Percentiles rank a stretch among this genome's conserved stretches.
These are phyloP conservation scores for Echinarachnius parma DNA, from an alignment of 53 echinoderm and acorn worm genomes.

Conservation along the genomic window DNA sequence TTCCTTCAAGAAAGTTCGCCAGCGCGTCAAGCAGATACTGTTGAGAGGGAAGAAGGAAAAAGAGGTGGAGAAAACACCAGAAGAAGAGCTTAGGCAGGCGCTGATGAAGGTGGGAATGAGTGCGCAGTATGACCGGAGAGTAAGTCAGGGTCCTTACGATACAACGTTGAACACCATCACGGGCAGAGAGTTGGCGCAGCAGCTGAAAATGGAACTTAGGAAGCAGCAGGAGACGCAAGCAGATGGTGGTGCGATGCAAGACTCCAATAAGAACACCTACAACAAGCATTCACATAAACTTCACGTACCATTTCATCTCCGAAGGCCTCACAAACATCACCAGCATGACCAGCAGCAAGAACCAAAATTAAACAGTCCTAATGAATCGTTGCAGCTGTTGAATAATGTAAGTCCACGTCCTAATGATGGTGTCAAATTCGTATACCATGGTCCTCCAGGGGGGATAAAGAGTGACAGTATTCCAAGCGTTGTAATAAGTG, in stretches of 20 bases:
- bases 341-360: not conserved
- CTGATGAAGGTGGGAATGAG: not conserved
- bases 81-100: conserved; percentile 27
- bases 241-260: no score
- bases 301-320: no score
- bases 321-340: not conserved
- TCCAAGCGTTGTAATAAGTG: conserved; percentile 41
- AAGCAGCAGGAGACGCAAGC: conserved; percentile 15
- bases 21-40: not conserved
- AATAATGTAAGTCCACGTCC: no score
- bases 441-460: no score
- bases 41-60: not conserved
- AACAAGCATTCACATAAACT: no score
- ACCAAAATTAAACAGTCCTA: not conserved
- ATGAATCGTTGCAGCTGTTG: no score
- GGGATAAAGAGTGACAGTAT: no score
- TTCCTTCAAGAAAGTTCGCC: conserved; percentile 18
- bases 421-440: no score
- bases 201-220: conserved; percentile 24
- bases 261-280: no score
- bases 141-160: conserved; percentile 41
- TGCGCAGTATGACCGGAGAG: conserved; percentile 10
- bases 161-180: conserved; percentile 41
- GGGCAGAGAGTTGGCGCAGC: conserved; percentile 29
- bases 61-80: not conserved